Evolutionary conservation across 2,113 vertebrate species (phyloP).

Genomic region (Myotis lucifugus): DNA sequence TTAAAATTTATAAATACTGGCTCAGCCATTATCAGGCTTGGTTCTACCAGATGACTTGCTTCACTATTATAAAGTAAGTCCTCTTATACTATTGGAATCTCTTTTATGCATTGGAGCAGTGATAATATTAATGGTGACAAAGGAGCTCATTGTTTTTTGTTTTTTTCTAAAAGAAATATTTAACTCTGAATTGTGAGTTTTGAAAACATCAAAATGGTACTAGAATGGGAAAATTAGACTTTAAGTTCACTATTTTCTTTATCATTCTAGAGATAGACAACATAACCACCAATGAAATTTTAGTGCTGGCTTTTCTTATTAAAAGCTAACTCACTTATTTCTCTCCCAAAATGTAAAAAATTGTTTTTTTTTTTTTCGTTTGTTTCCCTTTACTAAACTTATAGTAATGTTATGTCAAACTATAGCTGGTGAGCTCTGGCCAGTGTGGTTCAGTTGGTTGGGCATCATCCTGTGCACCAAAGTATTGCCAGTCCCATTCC

Average conservation of each 20-base stretch:
- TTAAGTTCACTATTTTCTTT: background rate
- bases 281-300: background rate
- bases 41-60: background rate
- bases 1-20: background rate
- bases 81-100: conserved; percentile 10
- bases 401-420: background rate
- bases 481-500: background rate
- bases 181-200: conserved; percentile 16
- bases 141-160: background rate
- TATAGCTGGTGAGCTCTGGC: background rate
- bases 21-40: background rate
- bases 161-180: background rate
- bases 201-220: background rate
- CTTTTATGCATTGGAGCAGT: background rate
- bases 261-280: background rate
- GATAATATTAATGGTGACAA: background rate
- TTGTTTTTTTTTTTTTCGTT: background rate
- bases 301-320: background rate
- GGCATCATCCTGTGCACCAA: background rate
- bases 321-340: background rate
- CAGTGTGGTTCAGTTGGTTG: background rate
- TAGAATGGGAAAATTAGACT: background rate
- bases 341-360: background rate
- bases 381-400: background rate
- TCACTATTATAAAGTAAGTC: background rate